phyloP scores from a whole-genome alignment of 2,797 vertebrate genomes.

The Garrulus glandarius region DNA sequence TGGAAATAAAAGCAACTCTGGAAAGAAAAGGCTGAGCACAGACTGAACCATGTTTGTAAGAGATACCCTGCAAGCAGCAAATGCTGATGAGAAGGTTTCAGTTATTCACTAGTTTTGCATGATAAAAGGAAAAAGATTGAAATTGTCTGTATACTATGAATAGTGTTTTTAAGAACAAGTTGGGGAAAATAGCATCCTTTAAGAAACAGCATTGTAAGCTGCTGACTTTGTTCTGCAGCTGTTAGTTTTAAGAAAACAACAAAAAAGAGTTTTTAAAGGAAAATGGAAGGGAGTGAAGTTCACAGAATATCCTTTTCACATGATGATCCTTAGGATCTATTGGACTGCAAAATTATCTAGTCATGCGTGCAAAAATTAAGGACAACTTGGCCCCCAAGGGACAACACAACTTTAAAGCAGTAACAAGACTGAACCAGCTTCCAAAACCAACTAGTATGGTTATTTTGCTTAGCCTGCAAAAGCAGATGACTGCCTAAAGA shows the following conservation, averaged over 20 bases:
- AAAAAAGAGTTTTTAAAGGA: background rate
- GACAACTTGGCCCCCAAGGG: background rate
- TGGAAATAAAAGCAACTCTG: background rate
- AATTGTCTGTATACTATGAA: constrained; percentile 46
- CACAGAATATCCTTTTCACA: background rate
- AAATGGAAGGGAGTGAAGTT: background rate
- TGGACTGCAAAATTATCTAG: constrained; percentile 29
- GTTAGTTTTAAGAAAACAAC: constrained; percentile 27
- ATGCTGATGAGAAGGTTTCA: constrained; percentile 41
- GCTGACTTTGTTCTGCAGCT: constrained; percentile 58
- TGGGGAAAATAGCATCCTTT: constrained; percentile 39
- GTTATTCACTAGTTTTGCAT: constrained; percentile 42
- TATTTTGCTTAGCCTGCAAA: constrained; percentile 10
- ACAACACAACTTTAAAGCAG: background rate
- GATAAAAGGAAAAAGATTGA: constrained; percentile 43
- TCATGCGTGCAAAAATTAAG: constrained; percentile 22
- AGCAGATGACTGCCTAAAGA: background rate
- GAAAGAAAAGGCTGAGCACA: background rate
- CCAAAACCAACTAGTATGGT: background rate
- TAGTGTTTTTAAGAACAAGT: constrained; percentile 38
- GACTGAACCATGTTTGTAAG: background rate
- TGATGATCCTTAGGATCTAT: background rate
- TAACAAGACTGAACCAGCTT: background rate
- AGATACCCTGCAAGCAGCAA: background rate
- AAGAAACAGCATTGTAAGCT: constrained; percentile 1